Conservation (phyloP, 2,888 invertebrate genomes). For the Metellina segmentata region DNA sequence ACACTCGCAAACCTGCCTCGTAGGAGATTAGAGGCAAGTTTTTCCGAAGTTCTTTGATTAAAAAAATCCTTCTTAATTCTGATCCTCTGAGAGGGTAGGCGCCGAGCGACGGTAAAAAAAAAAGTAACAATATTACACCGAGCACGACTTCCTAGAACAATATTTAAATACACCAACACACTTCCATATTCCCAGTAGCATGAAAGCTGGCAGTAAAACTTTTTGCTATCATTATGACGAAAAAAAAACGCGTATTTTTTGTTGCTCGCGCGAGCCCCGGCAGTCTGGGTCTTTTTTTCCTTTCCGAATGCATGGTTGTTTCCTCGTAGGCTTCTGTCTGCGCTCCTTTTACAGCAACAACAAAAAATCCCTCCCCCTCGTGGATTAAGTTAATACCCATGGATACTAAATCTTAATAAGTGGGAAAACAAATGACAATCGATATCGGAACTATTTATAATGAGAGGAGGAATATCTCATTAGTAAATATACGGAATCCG, state of each 20-base stretch:
- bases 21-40: constrained; percentile 65
- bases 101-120: neutral
- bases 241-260: constrained; percentile 10
- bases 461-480: constrained; percentile 68
- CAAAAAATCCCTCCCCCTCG: constrained; percentile 37
- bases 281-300: neutral
- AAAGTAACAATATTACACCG: neutral
- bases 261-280: neutral
- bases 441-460: constrained; percentile 54
- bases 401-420: constrained; percentile 71
- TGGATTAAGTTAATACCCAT: constrained; percentile 72
- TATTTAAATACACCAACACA: constrained; percentile 35
- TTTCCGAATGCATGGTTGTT: neutral
- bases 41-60: constrained; percentile 70
- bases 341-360: neutral
- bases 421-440: constrained; percentile 64
- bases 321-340: neutral
- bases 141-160: neutral
- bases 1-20: constrained; percentile 5
- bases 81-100: constrained; percentile 16
- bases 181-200: constrained; percentile 46
- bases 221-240: constrained; percentile 6
- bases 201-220: neutral
- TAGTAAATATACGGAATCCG: constrained; percentile 45
- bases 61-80: constrained; percentile 69